Conservation (phyloP, 2,888 invertebrate species). For the Idaea dimidiata region DNA sequence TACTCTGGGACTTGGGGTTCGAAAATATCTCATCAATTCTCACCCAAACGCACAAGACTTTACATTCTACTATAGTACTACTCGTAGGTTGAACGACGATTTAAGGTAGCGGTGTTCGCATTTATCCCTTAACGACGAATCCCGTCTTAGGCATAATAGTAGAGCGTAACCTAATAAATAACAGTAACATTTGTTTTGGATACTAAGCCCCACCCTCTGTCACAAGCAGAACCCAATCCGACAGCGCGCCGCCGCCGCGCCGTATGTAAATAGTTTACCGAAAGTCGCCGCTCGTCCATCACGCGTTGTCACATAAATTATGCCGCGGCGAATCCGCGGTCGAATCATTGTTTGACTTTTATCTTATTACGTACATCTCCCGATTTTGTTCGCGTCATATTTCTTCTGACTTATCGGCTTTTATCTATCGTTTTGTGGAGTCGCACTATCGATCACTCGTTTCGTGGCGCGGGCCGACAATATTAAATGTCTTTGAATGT, state of each 20-base stretch:
- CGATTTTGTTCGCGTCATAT: constrained; percentile 81
- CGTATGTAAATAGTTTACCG: constrained; percentile 81
- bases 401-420: constrained; percentile 79
- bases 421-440: constrained; percentile 80
- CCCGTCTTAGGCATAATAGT: constrained; percentile 73
- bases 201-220: constrained; percentile 80
- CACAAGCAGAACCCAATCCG: constrained; percentile 78
- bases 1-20: constrained; percentile 44
- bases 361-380: constrained; percentile 81
- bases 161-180: constrained; percentile 76
- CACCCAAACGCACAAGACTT: constrained; percentile 12
- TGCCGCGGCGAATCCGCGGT: constrained; percentile 81
- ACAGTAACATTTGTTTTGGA: constrained; percentile 80
- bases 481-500: constrained; percentile 71
- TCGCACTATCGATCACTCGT: constrained; percentile 76
- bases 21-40: not conserved
- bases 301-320: constrained; percentile 81
- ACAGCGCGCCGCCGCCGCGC: constrained; percentile 66
- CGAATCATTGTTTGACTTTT: constrained; percentile 81
- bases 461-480: constrained; percentile 69
- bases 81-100: not conserved
- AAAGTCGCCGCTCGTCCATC: constrained; percentile 81
- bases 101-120: constrained; percentile 23
- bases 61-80: not conserved
- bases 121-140: constrained; percentile 51